Percentiles rank a stretch among this genome's conserved stretches.
phyloP scores from a whole-genome alignment of 2,797 vertebrate species.

The Amazonetta brasiliensis region DNA sequence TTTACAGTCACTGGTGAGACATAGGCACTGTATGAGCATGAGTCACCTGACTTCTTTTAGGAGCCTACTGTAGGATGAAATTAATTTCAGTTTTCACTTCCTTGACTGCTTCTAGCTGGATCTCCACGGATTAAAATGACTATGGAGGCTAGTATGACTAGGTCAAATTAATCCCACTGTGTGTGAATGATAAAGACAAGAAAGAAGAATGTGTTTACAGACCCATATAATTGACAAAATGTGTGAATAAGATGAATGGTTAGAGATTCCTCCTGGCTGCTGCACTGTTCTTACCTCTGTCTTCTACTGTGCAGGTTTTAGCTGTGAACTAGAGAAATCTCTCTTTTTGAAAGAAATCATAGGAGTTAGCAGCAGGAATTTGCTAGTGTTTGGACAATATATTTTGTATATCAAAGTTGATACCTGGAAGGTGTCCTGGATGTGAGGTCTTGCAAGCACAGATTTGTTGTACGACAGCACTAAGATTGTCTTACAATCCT shows the following conservation, averaged over 20 bases:
- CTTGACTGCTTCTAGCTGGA: not conserved
- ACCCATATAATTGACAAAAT: not conserved
- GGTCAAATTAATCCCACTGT: not conserved
- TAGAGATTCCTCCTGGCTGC: not conserved
- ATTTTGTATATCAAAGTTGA: not conserved
- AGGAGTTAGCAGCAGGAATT: not conserved
- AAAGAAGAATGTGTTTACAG: not conserved
- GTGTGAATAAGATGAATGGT: not conserved
- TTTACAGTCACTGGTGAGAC: not conserved
- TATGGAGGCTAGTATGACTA: accelerated
- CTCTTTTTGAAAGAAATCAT: not conserved
- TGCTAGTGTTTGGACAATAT: not conserved
- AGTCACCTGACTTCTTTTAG: not conserved
- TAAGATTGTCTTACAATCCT: not conserved
- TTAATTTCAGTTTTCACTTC: not conserved
- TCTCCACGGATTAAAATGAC: not conserved
- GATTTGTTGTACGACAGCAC: not conserved
- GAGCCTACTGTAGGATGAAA: not conserved
- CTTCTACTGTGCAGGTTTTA: not conserved
- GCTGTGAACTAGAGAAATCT: not conserved
- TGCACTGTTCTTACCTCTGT: not conserved
- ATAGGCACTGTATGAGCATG: not conserved
- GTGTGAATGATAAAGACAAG: not conserved
- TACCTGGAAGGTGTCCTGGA: not conserved
- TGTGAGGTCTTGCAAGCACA: not conserved